These are phyloP conservation scores for Hydropotes inermis DNA, from an alignment of 2,113 vertebrate genomes.

Conservation along the genomic window DNA sequence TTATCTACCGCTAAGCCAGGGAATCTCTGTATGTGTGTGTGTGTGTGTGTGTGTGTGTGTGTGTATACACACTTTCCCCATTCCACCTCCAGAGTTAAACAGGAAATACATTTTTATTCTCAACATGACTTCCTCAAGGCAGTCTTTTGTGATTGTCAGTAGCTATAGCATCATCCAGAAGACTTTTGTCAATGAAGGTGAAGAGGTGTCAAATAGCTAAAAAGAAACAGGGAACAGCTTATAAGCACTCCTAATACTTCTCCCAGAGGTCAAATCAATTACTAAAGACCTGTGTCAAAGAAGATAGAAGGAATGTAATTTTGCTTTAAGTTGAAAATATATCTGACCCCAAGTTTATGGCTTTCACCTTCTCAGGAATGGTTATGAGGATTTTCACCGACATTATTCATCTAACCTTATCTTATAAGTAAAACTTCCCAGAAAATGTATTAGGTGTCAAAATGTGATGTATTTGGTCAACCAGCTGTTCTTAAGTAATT, in stretches of 20 bases:
- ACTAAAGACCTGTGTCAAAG: neutral
- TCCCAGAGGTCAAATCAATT: slow-evolving; percentile 6
- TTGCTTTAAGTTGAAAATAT: neutral
- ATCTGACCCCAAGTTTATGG: neutral
- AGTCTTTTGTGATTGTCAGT: neutral
- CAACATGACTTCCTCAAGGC: neutral
- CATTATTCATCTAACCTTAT: neutral
- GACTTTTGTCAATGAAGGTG: neutral
- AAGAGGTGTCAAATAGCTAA: neutral
- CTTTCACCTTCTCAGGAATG: neutral
- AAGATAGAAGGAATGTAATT: neutral
- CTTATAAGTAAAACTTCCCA: neutral
- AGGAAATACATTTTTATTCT: neutral
- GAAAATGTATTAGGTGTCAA: neutral
- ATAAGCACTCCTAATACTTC: neutral
- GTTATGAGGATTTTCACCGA: neutral
- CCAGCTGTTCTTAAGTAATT: neutral
- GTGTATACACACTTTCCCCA: neutral
- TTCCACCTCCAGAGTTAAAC: neutral
- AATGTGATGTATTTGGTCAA: slow-evolving; percentile 8
- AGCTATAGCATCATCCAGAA: neutral
- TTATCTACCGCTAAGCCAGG: neutral
- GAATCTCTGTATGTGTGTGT: neutral
- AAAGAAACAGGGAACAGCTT: neutral
- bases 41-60: neutral